Evolutionary conservation across 2,888 invertebrate genomes (phyloP).

Genomic region (Neelides folsomi): DNA sequence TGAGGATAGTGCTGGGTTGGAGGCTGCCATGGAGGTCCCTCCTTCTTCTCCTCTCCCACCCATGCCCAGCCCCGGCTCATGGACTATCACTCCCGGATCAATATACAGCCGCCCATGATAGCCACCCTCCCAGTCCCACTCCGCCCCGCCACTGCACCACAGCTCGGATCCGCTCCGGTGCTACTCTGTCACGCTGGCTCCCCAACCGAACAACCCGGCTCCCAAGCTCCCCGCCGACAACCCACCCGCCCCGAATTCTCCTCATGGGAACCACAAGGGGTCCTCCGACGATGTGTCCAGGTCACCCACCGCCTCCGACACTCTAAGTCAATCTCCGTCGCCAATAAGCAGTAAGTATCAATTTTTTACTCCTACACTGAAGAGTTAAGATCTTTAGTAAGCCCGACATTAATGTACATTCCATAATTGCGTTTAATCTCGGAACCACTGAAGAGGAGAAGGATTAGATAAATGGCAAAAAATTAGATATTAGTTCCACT

Average conservation of each 20-base stretch:
- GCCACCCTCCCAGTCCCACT: conserved; percentile 6
- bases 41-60: neutral
- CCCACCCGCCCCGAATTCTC: conserved; percentile 10
- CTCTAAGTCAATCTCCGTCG: conserved; percentile 23
- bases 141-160: neutral
- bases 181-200: conserved; percentile 18
- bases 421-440: too few species aligned
- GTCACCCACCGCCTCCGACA: conserved; percentile 18
- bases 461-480: too few species aligned
- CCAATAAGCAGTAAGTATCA: conserved; percentile 24
- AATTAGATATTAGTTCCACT: too few species aligned
- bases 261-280: too few species aligned
- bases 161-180: neutral
- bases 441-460: too few species aligned
- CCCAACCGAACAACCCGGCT: conserved; percentile 27
- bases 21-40: too few species aligned
- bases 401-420: too few species aligned
- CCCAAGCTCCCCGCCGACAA: conserved; percentile 25
- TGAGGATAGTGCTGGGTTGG: too few species aligned
- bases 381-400: too few species aligned
- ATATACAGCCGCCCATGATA: conserved; percentile 29
- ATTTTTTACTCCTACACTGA: too few species aligned
- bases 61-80: conserved; percentile 18
- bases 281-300: neutral
- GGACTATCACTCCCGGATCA: conserved; percentile 25